phyloP scores from a whole-genome alignment of 2,888 invertebrate genomes.

The Andrena marginata region DNA sequence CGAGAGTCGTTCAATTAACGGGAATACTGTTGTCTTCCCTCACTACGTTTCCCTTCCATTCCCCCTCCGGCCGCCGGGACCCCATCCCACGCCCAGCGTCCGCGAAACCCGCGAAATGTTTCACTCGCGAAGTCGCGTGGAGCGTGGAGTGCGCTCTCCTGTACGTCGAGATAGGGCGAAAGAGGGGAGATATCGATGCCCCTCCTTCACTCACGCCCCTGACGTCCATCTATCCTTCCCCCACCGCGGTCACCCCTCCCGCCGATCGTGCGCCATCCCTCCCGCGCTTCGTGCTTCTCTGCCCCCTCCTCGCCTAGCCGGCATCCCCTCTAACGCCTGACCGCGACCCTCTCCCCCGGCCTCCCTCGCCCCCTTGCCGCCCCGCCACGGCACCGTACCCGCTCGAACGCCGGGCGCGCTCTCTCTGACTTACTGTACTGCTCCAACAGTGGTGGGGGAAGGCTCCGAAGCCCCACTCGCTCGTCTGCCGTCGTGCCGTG shows the following conservation, averaged over 20 bases:
- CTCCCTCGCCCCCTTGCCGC: slow-evolving; percentile 18
- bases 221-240: slow-evolving; percentile 72
- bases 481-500: slow-evolving; percentile 83
- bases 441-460: slow-evolving; percentile 75
- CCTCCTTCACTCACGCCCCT: slow-evolving; percentile 78
- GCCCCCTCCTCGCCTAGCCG: slow-evolving; percentile 45
- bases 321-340: slow-evolving; percentile 51
- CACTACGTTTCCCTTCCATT: slow-evolving; percentile 68
- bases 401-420: slow-evolving; percentile 50
- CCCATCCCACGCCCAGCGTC: slow-evolving; percentile 67
- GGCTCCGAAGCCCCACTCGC: slow-evolving; percentile 82
- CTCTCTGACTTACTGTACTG: slow-evolving; percentile 54
- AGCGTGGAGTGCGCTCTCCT: slow-evolving; percentile 66
- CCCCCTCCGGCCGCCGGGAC: slow-evolving; percentile 51
- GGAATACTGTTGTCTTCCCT: slow-evolving; percentile 81
- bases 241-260: slow-evolving; percentile 45
- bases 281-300: slow-evolving; percentile 46
- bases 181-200: slow-evolving; percentile 70
- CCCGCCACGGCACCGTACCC: slow-evolving; percentile 26
- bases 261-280: slow-evolving; percentile 62
- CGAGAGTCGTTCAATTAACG: slow-evolving; percentile 76
- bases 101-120: slow-evolving; percentile 83
- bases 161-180: slow-evolving; percentile 52
- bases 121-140: slow-evolving; percentile 78
- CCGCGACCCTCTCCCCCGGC: slow-evolving; percentile 33